Evolutionary conservation across 1,140 invertebrate genomes (phyloP).

Genomic region (Rhizoglyphus robini): DNA sequence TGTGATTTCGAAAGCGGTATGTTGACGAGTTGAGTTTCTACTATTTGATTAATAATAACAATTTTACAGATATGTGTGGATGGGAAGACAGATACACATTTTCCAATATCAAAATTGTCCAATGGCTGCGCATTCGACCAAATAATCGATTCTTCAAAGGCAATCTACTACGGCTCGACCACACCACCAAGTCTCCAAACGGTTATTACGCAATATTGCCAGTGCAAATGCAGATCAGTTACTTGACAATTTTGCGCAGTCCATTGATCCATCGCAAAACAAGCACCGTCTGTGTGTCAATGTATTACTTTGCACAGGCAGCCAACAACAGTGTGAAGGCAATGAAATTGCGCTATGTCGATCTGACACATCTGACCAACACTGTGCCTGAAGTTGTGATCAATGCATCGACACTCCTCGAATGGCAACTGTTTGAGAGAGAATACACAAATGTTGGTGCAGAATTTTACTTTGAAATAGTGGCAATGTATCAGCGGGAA

Average conservation of each 20-base stretch:
- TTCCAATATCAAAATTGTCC: neutral
- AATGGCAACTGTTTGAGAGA: neutral
- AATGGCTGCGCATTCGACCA: neutral
- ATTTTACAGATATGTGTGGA: slow-evolving; percentile 26
- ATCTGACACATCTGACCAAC: neutral
- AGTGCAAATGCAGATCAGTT: neutral
- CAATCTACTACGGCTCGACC: neutral
- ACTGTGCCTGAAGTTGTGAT: neutral
- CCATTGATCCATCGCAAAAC: neutral
- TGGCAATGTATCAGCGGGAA: neutral
- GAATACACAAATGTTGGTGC: neutral
- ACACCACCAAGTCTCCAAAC: neutral
- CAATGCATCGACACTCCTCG: neutral
- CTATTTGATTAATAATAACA: no score
- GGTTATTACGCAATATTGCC: neutral
- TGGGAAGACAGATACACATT: slow-evolving; percentile 17
- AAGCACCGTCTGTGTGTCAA: neutral
- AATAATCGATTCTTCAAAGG: neutral
- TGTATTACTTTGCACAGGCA: neutral
- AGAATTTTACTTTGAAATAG: neutral
- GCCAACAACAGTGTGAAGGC: neutral
- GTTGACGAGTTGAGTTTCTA: no score
- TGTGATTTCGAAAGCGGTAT: slow-evolving; percentile 27
- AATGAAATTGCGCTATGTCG: neutral
- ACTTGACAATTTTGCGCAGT: neutral